These are phyloP conservation scores for Fundulus diaphanus DNA, from an alignment of 2,797 vertebrate genomes.

Conservation along the genomic window DNA sequence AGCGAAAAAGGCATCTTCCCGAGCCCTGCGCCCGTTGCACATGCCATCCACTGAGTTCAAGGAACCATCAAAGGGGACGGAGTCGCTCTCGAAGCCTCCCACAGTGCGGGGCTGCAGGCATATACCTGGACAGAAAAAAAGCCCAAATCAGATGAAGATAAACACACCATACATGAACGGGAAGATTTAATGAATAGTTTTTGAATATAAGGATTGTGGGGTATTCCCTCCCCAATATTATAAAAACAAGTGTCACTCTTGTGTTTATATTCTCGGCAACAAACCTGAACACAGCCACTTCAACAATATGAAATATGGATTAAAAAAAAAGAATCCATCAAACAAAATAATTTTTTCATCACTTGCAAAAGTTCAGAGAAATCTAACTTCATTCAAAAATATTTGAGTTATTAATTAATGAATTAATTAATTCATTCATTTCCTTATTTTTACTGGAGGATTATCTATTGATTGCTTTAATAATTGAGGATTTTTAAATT, in stretches of 20 bases:
- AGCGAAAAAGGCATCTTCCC: not conserved
- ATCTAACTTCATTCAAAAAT: too few relatives aligned
- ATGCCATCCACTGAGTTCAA: constrained; percentile 48
- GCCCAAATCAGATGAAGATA: too few relatives aligned
- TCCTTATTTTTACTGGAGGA: not conserved
- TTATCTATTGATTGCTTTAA: not conserved
- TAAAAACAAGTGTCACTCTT: not conserved
- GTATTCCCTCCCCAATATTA: not conserved
- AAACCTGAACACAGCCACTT: not conserved
- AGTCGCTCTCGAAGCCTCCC: constrained; percentile 85
- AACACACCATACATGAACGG: not conserved
- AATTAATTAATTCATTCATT: too few relatives aligned
- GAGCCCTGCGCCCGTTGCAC: not conserved
- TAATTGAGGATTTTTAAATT: not conserved
- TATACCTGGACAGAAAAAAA: too few relatives aligned
- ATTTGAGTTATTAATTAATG: too few relatives aligned
- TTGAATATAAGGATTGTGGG: not conserved
- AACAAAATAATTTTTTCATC: too few relatives aligned
- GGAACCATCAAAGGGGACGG: fast-evolving
- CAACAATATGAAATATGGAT: too few relatives aligned
- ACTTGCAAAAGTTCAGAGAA: too few relatives aligned
- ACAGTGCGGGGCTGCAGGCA: constrained; percentile 81
- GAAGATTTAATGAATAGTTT: not conserved
- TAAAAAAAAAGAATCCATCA: too few relatives aligned
- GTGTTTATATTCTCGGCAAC: not conserved